Base-by-base conservation (phyloP, 2,797 vertebrate species). In the Sebastes wilsoni region DNA sequence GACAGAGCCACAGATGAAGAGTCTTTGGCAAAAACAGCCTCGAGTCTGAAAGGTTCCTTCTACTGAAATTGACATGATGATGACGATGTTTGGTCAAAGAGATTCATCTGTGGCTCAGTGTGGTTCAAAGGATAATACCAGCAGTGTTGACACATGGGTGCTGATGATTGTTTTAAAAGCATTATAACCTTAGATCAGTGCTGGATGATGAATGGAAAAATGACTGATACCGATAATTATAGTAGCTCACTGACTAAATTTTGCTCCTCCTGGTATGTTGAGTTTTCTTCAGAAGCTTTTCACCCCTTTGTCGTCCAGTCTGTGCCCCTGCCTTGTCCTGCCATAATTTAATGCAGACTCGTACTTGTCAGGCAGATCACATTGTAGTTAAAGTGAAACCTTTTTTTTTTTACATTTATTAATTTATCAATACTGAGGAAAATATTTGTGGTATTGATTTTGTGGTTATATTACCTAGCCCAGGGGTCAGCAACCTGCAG, bases 41-140 rank as follows among this genome's bases (percentile, higher is more conserved):
- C 9, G 16, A 22, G 25, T 68, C 34, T 81, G n/a, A 83, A 76
- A 75, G n/a, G 28, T 77, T 22, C 25, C 25, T 72, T 81, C 34
- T 30, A n/a, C 61, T 74, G 4, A 64, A 75, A 87, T 80, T 89
- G 36, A 84, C 59, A 30, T 55, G 1, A 75, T 13, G 3, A 59
- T 22, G 25, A 72, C 27, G 7, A 18, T 78, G 66, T 83, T 87
- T 84, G 78, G 81, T 80, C 73, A 69, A 87, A 93, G 85, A 90
- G 20, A n/a, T 89, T 92, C 91, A 91, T 91, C 91, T 94, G 77
- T 95, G 91, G 91, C 93, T 93, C 77, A 11, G 58, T 86, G 76
- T 85, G 75, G 81, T 90, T 88, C 74, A 85, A 93, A 94, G 92
- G 80, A 91, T 92, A 89, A 92, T 93, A 91, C 92, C 92, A 92